Percentiles rank a stretch among this genome's conserved stretches.
phyloP scores from a whole-genome alignment of 2,797 vertebrate species.

The Novumbra hubbsi region DNA sequence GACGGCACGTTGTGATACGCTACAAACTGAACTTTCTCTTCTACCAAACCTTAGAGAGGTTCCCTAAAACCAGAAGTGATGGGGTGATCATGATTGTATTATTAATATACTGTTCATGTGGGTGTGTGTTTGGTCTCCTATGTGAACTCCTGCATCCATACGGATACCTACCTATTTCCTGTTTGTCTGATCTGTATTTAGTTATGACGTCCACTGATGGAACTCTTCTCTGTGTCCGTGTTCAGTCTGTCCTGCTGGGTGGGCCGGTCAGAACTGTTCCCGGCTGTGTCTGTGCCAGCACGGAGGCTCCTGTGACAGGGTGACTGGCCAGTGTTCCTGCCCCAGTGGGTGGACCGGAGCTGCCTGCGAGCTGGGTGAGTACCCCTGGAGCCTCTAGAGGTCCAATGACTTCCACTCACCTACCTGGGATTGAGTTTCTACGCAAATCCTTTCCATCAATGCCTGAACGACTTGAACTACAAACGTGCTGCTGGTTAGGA shows the following conservation, averaged over 20 bases:
- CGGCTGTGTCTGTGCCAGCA: conserved; percentile 62
- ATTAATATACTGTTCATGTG: not conserved
- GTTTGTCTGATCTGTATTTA: not conserved
- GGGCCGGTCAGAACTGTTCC: conserved; percentile 55
- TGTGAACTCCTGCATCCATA: not conserved
- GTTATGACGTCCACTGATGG: not conserved
- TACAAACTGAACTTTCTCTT: not conserved
- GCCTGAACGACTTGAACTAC: not conserved
- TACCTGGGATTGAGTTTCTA: not conserved
- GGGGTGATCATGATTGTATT: not conserved
- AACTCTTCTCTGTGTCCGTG: not conserved
- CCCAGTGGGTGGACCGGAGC: conserved; percentile 56
- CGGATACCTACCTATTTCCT: not conserved
- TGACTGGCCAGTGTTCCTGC: conserved; percentile 58
- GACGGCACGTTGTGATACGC: not conserved
- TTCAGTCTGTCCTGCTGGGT: conserved; percentile 60
- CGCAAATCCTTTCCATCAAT: not conserved
- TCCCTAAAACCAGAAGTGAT: not conserved
- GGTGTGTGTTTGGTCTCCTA: not conserved
- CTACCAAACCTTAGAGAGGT: not conserved
- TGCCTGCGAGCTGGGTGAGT: conserved; percentile 49
- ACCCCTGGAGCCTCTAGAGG: not conserved
- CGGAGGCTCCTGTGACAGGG: conserved; percentile 51
- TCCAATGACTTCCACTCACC: not conserved
- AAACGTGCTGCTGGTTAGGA: not conserved